phyloP scores from a whole-genome alignment of 1,140 invertebrate species.

The Chionoecetes opilio region DNA sequence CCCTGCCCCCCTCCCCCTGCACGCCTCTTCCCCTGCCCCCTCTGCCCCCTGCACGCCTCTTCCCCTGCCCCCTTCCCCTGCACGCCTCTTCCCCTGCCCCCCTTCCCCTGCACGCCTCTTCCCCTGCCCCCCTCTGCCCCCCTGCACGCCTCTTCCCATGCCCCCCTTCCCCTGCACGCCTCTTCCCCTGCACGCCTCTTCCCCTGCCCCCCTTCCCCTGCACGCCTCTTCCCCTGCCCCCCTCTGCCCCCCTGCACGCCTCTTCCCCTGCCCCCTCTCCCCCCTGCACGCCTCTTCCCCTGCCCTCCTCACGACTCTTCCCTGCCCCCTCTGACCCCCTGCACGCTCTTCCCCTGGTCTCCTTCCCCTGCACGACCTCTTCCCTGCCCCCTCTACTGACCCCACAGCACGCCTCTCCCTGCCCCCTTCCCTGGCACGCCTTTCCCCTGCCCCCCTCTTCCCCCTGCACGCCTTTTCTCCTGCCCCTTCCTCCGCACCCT shows the following conservation, averaged over 20 bases:
- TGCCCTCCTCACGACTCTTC: too few species aligned
- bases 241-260: too few species aligned
- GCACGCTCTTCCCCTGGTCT: not conserved
- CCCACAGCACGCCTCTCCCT: too few species aligned
- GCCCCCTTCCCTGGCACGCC: too few species aligned
- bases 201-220: not conserved
- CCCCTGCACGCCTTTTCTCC: too few species aligned
- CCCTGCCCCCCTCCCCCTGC: too few species aligned
- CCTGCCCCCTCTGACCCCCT: not conserved
- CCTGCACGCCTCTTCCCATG: not conserved
- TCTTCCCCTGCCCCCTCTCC: not conserved
- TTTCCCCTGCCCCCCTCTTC: too few species aligned
- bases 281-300: not conserved
- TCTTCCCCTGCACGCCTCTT: not conserved
- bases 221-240: not conserved
- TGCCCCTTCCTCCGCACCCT: too few species aligned
- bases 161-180: not conserved
- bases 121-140: too few species aligned
- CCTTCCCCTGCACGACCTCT: too few species aligned
- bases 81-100: not conserved
- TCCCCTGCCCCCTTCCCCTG: too few species aligned
- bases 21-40: not conserved
- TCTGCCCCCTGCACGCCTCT: not conserved
- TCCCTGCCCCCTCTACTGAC: too few species aligned
- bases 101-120: not conserved